Evolutionary conservation across 2,797 vertebrate species (phyloP).

Genomic region (Cetoscarus ocellatus): DNA sequence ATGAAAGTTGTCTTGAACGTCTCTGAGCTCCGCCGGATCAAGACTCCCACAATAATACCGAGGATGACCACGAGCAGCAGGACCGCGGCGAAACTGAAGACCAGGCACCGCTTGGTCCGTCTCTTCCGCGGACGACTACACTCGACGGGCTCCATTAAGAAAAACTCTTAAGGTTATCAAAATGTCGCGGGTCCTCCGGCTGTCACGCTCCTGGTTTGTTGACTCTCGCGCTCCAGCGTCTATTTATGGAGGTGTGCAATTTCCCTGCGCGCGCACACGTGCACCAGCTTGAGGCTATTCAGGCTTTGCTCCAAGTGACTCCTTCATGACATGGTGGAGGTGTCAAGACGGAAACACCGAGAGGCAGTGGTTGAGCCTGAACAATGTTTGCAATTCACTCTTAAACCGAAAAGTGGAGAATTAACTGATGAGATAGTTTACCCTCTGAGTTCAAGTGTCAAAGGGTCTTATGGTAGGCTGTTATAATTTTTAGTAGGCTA

Average conservation of each 20-base stretch:
- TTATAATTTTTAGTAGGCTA: too few relatives aligned
- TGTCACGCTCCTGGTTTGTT: not conserved
- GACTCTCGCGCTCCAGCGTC: not conserved
- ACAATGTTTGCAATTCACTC: too few relatives aligned
- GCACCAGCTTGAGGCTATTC: not conserved
- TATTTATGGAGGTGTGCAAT: conserved; percentile 14
- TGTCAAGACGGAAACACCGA: not conserved
- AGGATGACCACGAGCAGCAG: not conserved
- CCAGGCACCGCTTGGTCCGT: not conserved
- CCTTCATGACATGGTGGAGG: not conserved
- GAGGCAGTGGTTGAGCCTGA: not conserved
- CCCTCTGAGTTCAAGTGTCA: too few relatives aligned
- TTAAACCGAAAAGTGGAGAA: too few relatives aligned
- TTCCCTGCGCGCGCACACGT: not conserved
- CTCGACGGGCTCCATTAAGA: conserved; percentile 38
- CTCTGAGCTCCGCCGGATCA: fast-evolving
- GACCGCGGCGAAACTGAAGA: fast-evolving
- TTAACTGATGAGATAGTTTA: too few relatives aligned
- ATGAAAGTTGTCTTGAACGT: conserved; percentile 5
- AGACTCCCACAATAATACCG: not conserved
- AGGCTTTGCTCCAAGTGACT: conserved; percentile 1
- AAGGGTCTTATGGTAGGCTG: too few relatives aligned
- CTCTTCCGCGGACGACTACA: fast-evolving
- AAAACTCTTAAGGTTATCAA: fast-evolving
- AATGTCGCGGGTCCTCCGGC: not conserved